A percentile compares a stretch with the other conserved stretches of the same genome.
Conservation (phyloP, 2,113 vertebrate genomes). For the Macaca nemestrina region DNA sequence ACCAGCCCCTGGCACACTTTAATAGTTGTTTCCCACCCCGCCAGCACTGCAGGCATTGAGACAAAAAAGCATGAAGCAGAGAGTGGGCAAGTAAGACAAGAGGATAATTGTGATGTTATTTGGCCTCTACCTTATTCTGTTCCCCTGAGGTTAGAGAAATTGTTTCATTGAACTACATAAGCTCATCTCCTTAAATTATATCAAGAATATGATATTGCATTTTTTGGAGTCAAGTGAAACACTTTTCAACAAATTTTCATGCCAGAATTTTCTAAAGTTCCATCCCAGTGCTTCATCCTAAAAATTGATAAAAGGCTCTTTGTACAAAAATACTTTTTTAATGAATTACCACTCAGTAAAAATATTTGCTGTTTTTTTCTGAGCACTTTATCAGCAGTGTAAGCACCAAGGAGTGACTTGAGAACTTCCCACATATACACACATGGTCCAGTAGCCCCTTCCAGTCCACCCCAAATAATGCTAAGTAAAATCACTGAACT, state of each 20-base stretch:
- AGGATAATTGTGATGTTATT: neutral
- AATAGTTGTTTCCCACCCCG: neutral
- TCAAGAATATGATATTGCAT: neutral
- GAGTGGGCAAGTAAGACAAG: neutral
- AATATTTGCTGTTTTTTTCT: neutral
- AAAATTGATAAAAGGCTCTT: neutral
- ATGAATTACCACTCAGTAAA: conserved; percentile 21
- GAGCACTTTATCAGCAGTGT: neutral
- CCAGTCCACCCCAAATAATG: neutral
- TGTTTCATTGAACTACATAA: conserved; percentile 26
- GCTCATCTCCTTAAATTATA: conserved; percentile 38
- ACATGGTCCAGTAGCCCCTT: neutral
- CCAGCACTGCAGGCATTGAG: neutral
- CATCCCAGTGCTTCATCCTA: conserved; percentile 15
- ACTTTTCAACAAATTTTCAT: conserved; percentile 46
- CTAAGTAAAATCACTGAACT: neutral
- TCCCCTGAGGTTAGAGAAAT: neutral
- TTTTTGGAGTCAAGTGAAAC: conserved; percentile 9
- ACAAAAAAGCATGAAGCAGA: conserved; percentile 20
- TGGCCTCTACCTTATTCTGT: neutral
- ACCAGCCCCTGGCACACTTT: neutral
- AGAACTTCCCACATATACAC: neutral
- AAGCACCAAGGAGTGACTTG: neutral
- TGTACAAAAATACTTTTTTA: conserved; percentile 14
- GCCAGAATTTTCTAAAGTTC: conserved; percentile 36